Evolutionary conservation across 1,140 invertebrate species (phyloP).

Genomic region (Danaus melanippus): DNA sequence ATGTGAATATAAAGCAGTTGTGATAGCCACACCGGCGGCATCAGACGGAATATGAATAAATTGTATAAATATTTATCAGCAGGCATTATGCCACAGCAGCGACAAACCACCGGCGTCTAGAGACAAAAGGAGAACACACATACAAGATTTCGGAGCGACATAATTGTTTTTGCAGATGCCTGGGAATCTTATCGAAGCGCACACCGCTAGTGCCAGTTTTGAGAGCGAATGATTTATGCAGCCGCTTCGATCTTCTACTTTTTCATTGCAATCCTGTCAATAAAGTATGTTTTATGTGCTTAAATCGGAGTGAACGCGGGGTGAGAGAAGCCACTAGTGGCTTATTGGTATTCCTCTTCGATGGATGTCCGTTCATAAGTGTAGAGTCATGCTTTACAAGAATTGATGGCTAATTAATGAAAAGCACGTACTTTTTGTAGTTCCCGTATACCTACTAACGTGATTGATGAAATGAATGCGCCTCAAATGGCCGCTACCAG

Average conservation of each 20-base stretch:
- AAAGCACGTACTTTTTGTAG: slow-evolving; percentile 14
- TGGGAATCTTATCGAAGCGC: slow-evolving; percentile 46
- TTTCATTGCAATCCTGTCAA: slow-evolving; percentile 29
- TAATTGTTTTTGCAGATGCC: slow-evolving; percentile 61
- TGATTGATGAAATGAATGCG: slow-evolving; percentile 20
- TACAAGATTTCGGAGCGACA: slow-evolving; percentile 50
- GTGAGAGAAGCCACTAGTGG: slow-evolving; percentile 21
- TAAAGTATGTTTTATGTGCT: slow-evolving; percentile 27
- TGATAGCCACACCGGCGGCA: slow-evolving; percentile 18
- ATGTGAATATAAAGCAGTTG: slow-evolving; percentile 10
- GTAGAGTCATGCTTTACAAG: slow-evolving; percentile 2
- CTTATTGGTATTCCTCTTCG: slow-evolving; percentile 21
- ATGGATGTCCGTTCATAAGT: slow-evolving; percentile 16
- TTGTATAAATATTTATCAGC: slow-evolving; percentile 66
- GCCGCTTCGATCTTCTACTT: slow-evolving; percentile 28
- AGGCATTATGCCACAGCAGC: slow-evolving; percentile 48
- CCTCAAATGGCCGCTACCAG: slow-evolving; percentile 13
- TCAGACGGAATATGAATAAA: slow-evolving; percentile 54
- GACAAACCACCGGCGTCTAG: slow-evolving; percentile 34
- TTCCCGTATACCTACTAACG: slow-evolving; percentile 13
- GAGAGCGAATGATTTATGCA: slow-evolving; percentile 48
- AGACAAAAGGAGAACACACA: slow-evolving; percentile 42
- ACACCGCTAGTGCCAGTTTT: slow-evolving; percentile 62
- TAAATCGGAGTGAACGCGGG: slow-evolving; percentile 20
- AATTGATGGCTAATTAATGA: slow-evolving; percentile 13